These are phyloP conservation scores for Schizaphis graminum DNA, from an alignment of 2,888 invertebrate species.

Conservation along the genomic window DNA sequence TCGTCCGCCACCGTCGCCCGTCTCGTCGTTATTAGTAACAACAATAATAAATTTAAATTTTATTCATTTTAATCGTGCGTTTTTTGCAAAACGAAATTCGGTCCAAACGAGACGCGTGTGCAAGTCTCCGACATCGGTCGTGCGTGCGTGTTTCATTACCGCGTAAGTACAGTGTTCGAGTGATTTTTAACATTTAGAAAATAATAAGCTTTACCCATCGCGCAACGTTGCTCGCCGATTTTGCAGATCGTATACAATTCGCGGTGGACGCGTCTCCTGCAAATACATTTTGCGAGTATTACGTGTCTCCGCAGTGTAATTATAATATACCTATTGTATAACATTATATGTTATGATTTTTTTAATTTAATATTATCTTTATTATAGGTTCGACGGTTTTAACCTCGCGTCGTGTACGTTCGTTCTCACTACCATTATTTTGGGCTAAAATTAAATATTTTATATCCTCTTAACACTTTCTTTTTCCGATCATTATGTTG, in stretches of 20 bases:
- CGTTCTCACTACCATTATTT: neutral
- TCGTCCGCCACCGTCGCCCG: neutral
- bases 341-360: too few species aligned
- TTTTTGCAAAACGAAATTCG: neutral
- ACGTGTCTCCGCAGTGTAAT: too few species aligned
- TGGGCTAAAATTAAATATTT: neutral
- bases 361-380: too few species aligned
- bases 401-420: neutral
- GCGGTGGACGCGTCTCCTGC: too few species aligned
- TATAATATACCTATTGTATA: too few species aligned
- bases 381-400: neutral
- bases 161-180: neutral
- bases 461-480: too few species aligned
- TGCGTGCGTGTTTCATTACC: neutral
- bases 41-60: neutral
- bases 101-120: neutral
- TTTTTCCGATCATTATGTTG: neutral
- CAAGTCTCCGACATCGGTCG: neutral
- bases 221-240: too few species aligned
- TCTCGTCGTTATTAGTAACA: neutral
- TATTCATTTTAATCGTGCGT: neutral
- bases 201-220: too few species aligned
- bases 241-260: too few species aligned
- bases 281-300: neutral
- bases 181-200: too few species aligned